Conservation (phyloP, 2,113 vertebrate species). For the Stomatorhinus ivindoensis region DNA sequence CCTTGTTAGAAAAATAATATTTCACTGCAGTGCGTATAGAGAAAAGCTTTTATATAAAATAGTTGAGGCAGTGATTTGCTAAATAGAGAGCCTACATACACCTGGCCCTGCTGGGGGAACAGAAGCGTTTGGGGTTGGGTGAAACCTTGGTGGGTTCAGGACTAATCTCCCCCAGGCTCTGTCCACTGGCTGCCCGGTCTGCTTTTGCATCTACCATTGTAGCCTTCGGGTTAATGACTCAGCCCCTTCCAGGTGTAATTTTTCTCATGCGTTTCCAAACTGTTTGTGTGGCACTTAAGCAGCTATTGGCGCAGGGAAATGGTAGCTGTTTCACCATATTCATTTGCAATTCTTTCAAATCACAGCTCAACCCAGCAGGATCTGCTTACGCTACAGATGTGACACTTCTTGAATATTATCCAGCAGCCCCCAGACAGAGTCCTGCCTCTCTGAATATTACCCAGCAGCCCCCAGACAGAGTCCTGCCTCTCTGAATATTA, state of each 20-base stretch:
- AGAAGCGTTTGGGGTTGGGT: not conserved
- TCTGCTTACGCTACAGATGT: not conserved
- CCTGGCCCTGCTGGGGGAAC: not conserved
- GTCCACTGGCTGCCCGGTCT: not conserved
- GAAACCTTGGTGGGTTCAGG: not conserved
- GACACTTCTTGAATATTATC: not conserved
- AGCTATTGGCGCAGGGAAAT: not conserved
- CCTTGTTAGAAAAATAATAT: not conserved
- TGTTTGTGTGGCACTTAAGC: not conserved
- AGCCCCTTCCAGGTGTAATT: not conserved
- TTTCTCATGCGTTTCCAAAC: not conserved
- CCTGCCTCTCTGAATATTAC: not conserved
- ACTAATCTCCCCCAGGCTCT: not conserved
- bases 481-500: constrained; percentile 8
- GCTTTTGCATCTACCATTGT: not conserved
- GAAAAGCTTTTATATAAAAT: not conserved
- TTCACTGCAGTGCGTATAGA: not conserved
- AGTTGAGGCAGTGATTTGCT: not conserved
- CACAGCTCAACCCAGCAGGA: not conserved
- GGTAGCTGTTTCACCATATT: not conserved
- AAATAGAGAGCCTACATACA: not conserved
- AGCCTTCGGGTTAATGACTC: not conserved
- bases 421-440: not conserved
- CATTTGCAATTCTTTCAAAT: not conserved
- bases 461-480: not conserved